Percentiles rank a stretch among this genome's conserved stretches.
These are phyloP conservation scores for Oenanthe oenanthe DNA, from an alignment of 2,113 vertebrate genomes.

Conservation along the genomic window DNA sequence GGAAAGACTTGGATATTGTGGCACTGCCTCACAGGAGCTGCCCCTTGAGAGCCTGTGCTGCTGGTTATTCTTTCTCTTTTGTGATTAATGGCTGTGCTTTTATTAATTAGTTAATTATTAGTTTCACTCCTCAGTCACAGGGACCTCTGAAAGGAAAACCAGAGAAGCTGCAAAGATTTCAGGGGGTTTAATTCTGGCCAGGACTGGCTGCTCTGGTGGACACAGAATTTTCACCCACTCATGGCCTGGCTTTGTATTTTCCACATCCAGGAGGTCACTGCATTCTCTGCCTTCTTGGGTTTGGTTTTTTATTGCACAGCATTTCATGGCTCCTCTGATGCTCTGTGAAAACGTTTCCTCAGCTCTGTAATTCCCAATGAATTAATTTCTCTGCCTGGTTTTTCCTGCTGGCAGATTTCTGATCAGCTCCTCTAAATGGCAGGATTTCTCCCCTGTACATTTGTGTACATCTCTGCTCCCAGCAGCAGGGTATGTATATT, in stretches of 20 bases:
- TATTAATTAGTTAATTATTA: slow-evolving; percentile 12
- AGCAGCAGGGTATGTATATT: neutral
- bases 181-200: neutral
- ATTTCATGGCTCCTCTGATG: neutral
- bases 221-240: neutral
- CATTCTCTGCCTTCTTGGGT: neutral
- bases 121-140: neutral
- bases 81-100: neutral
- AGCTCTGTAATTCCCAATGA: neutral
- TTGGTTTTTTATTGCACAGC: neutral
- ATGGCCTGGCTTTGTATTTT: neutral
- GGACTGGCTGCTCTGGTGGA: neutral
- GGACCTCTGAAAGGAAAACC: neutral
- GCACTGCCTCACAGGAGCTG: neutral
- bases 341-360: neutral
- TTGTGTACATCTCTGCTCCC: neutral
- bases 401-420: neutral
- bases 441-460: neutral
- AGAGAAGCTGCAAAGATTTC: neutral
- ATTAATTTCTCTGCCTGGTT: neutral
- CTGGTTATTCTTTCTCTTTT: neutral
- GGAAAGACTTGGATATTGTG: neutral
- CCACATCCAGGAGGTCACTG: neutral
- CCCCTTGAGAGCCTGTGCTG: neutral
- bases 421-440: neutral